Base-by-base conservation (phyloP, 2,888 invertebrate species). In the Machimus rusticus region DNA sequence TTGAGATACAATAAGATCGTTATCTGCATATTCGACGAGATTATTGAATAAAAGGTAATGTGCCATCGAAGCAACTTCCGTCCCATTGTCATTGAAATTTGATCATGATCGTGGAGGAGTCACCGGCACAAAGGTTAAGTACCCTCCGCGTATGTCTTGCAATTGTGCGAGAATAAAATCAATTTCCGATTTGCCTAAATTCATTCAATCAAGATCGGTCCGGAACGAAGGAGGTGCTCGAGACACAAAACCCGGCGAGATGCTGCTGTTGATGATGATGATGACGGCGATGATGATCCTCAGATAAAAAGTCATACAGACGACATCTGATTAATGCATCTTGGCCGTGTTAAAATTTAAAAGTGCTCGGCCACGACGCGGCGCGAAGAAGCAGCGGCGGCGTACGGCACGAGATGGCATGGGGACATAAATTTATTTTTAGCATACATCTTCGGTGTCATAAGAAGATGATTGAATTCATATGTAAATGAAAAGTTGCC, bases 391-490 rank as follows among this genome's bases (percentile, higher is more conserved):
- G 79, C 43, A 14, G 19, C 23, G 28, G 46, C 43, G 51, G 16
- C 39, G 74, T 28, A 43, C 74, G 74, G 86, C 76, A 51, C 55
- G 86, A 86, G 86, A 77, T 86, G 86, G 51, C 43, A 74, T 86
- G 77, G 86, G 86, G 86, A 86, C 86, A 86, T 86, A 86, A 86
- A 86, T 77, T 86, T 86, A 86, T 86, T 86, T 86, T 86, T 86
- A 77, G 86, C 86, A 86, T 86, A 86, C 86, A 77, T 86, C 77
- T 86, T 86, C 86, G 86, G 77, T 86, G 86, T 86, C 86, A 86
- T 86, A 86, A 86, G 86, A 55, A 76, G 86, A 89, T 89, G 89
- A 90, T 89, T 89, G 89, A 89, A 89, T 90, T 89, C 89, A 89
- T 89, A 90, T 90, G 90, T 89, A 90, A 90, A 90, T 90, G 88